These are phyloP conservation scores for Danio albolineatus DNA, from an alignment of 2,797 vertebrate species.

Conservation along the genomic window DNA sequence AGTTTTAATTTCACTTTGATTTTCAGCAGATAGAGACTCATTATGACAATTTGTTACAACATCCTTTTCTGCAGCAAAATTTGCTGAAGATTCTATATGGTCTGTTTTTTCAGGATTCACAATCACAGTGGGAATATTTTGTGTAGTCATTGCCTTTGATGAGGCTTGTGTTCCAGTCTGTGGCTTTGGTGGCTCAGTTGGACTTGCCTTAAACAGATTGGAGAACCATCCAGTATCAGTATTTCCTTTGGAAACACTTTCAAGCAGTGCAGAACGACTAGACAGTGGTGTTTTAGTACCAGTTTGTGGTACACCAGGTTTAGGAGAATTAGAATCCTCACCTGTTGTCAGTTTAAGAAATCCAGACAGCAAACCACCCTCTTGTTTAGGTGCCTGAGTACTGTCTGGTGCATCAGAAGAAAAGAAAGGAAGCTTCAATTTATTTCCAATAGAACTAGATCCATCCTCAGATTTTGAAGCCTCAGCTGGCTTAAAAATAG, in stretches of 20 bases:
- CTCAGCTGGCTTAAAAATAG: slow-evolving; percentile 69
- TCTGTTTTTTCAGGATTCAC: slow-evolving; percentile 46
- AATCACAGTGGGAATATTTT: slow-evolving; percentile 65
- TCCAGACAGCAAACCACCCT: slow-evolving; percentile 78
- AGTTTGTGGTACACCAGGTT: slow-evolving; percentile 55
- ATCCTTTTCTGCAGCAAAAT: slow-evolving; percentile 40
- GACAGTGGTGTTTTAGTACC: slow-evolving; percentile 66
- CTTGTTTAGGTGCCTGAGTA: slow-evolving; percentile 69
- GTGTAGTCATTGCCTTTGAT: slow-evolving; percentile 45
- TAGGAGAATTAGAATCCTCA: slow-evolving; percentile 65
- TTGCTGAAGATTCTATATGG: slow-evolving; percentile 15
- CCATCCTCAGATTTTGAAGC: slow-evolving; percentile 67
- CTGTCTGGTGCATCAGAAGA: slow-evolving; percentile 76
- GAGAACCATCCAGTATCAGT: slow-evolving; percentile 84
- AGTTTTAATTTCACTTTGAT: slow-evolving; percentile 39
- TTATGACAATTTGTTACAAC: slow-evolving; percentile 47
- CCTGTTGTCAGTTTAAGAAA: slow-evolving; percentile 79
- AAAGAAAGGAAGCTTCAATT: slow-evolving; percentile 87
- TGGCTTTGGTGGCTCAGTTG: slow-evolving; percentile 65
- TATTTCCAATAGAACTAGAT: slow-evolving; percentile 77
- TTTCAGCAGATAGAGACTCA: slow-evolving; percentile 48
- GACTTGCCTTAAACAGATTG: slow-evolving; percentile 78
- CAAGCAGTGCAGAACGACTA: slow-evolving; percentile 71
- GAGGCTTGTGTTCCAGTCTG: slow-evolving; percentile 57
- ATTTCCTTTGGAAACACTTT: slow-evolving; percentile 78